Percentiles rank a stretch among this genome's conserved stretches.
Evolutionary conservation across 2,113 vertebrate species (phyloP).

Genomic region (Apeltes quadracus): DNA sequence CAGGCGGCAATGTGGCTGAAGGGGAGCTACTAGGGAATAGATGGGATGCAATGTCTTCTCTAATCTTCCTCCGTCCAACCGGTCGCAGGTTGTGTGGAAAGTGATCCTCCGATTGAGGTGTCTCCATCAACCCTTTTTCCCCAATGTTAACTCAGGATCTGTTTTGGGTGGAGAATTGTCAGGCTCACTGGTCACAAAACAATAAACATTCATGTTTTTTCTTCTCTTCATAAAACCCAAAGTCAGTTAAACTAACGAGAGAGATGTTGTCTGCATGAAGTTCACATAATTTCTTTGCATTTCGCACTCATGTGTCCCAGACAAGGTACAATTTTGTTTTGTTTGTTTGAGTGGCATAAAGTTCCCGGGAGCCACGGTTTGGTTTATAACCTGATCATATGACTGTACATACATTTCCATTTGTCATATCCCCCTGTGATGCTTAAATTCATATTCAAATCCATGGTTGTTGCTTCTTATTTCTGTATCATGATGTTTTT

Average conservation of each 20-base stretch:
- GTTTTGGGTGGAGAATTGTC: slow-evolving; percentile 3
- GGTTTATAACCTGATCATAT: slow-evolving; percentile 29
- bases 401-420: slow-evolving; percentile 30
- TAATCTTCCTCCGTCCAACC: slow-evolving; percentile 23
- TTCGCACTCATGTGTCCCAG: slow-evolving; percentile 2
- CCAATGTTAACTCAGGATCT: slow-evolving; percentile 15
- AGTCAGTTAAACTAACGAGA: slow-evolving; percentile 16
- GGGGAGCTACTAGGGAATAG: slow-evolving; percentile 52
- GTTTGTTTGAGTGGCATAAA: slow-evolving; percentile 44
- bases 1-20: slow-evolving; percentile 55
- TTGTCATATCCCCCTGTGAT: slow-evolving; percentile 17
- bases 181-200: slow-evolving; percentile 20
- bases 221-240: slow-evolving; percentile 2
- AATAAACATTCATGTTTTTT: slow-evolving; percentile 6
- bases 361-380: slow-evolving; percentile 9
- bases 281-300: slow-evolving; percentile 24
- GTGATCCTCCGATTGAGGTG: slow-evolving; percentile 38
- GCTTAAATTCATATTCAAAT: neutral
- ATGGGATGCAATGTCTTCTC: slow-evolving; percentile 60
- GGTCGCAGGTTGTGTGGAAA: slow-evolving; percentile 42
- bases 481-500: neutral
- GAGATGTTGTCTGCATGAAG: neutral
- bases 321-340: neutral
- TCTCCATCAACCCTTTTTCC: slow-evolving; percentile 26
- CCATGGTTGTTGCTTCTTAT: neutral